Conservation (phyloP, 2,888 invertebrate species). For the Dolomedes plantarius region DNA sequence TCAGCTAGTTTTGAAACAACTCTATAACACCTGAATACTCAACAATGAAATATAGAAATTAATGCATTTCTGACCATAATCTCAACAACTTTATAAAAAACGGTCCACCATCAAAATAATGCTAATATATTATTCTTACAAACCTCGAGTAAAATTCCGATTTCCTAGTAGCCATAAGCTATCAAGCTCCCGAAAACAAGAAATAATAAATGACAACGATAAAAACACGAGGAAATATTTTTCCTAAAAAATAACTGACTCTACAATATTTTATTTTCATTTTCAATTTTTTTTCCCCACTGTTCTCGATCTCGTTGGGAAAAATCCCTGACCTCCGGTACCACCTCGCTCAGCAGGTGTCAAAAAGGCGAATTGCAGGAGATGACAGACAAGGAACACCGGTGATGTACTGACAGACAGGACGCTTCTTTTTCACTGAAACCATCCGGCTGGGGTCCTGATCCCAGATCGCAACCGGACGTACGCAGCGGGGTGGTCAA, state of each 20-base stretch:
- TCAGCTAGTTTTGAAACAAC: no score
- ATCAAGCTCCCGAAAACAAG: background rate
- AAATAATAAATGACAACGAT: background rate
- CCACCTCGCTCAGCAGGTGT: conserved; percentile 25
- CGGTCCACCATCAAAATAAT: no score
- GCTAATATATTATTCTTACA: no score
- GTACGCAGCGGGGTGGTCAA: background rate
- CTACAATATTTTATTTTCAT: background rate
- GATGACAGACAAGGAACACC: conserved; percentile 59
- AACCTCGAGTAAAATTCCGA: no score
- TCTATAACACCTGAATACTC: no score
- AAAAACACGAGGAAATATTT: no score
- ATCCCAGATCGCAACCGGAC: background rate
- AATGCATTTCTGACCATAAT: no score
- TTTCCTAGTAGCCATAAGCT: background rate
- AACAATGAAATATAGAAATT: no score
- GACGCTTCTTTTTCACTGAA: background rate
- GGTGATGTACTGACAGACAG: conserved; percentile 32
- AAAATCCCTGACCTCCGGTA: conserved; percentile 9
- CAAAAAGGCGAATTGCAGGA: conserved; percentile 10
- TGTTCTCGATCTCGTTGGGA: background rate
- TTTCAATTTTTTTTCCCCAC: no score
- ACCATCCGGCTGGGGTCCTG: background rate
- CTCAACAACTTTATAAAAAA: no score
- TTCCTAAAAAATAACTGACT: background rate